Evolutionary conservation across 2,113 vertebrate genomes (phyloP), one percentile per base, ranked within the genome.

Genomic region (Phylloscopus whistleri): DNA sequence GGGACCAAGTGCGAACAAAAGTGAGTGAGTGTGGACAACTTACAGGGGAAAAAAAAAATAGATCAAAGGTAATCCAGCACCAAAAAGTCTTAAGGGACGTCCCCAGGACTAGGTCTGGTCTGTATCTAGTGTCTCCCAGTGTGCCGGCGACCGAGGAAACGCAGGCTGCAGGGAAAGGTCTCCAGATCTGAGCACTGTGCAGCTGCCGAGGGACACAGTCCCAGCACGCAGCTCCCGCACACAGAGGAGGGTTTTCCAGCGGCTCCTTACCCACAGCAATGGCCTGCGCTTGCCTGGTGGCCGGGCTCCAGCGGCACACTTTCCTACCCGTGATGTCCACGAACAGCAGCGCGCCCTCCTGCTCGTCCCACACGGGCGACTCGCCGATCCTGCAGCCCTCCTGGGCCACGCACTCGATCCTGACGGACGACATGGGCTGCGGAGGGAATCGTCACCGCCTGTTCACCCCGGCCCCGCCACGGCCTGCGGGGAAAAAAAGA

Each of bases 311-410:
- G 48, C 97, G 98, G 94, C 98, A 98, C 92, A 99, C 96, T 82
- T 96, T 99, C 66, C 94, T 96, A 0, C 98, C 98, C 1, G 77
- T 68, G 74, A 99, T 99, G 80, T 99, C 99, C 30, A 99, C 99
- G 24, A 89, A 99, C 3, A 99, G 89, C 13, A 99, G 98, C 9
- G 96, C 97, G 30, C 95, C 94, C 16, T 98, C 98, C 15, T 97
- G 97, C 92, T 98, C 98, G 66, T 99, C 99, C 99, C 99, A 99
- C 44, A 99, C 93, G 0, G 99, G 99, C 35, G 98, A 98, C 94
- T 99, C 99, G 30, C 98, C 99, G 27, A 99, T 66, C 78, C 92
- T 24, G 93, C 84, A 97, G 16, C 95, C 89, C 63, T 97, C 96
- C 14, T 68, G 94, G 87, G 98, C 95, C 12, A 99, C 88, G 62